Base-by-base conservation (phyloP, 2,888 invertebrate genomes). In the Philopedon plagiatum region DNA sequence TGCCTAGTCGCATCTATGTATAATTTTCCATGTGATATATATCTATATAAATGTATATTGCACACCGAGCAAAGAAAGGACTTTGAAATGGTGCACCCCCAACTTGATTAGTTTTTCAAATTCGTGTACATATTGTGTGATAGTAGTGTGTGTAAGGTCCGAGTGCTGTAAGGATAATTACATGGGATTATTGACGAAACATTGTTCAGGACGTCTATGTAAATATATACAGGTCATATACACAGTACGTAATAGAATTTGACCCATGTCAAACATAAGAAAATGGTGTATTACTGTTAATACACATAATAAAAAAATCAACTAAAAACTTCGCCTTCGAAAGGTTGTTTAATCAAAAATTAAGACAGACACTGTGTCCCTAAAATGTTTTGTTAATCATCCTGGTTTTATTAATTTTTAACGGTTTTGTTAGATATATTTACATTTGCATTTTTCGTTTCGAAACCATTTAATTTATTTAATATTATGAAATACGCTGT, bases 101-200 rank as follows among this genome's bases (percentile, higher is more conserved):
- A 54, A 57, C 64, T 65, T 66, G 39, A 15, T 58, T 71, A 58
- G 57, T 76, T 78, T 76, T 76, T 77, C 76, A 79, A 80, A 69
- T 65, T 74, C 74, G 78, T 83, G 82, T 83, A 82, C 75, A 82
- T 83, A 82, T 73, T 81, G 82, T 79, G 79, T 81, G 82, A 78
- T 78, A 76, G 78, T 74, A 76, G 79, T 70, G 77, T 67, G 68
- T 76, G 73, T 71, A 71, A 72, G 76, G 60, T 76, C 61, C 72
- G 74, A 73, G 69, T 73, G 75, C 75, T 63, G 32, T 67, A 67
- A 32, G 44, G 32, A 60, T 18, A 73, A 67, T 11, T 34, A 18
- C 5, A n/a, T n/a, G n/a, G 41, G n/a, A n/a, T 19, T 39, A 41
- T 60, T 39, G 51, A 62, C 9, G 21, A 71, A 32, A 32, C 9